Evolutionary conservation across 2,888 invertebrate species (phyloP).

Genomic region (Ischnus inquisitorius): DNA sequence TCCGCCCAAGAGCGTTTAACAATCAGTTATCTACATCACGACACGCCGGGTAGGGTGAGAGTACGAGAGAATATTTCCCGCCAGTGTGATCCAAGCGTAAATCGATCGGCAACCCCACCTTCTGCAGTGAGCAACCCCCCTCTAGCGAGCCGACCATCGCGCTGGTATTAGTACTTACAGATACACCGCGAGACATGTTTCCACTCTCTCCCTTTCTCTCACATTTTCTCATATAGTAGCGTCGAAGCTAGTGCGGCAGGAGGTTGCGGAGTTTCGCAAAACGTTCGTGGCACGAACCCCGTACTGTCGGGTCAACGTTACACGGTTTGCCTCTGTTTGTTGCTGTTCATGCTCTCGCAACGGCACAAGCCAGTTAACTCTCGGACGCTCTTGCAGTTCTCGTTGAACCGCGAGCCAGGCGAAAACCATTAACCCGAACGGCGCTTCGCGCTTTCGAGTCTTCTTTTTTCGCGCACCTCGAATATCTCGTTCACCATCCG

Average conservation of each 20-base stretch:
- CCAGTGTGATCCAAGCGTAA: slow-evolving; percentile 48
- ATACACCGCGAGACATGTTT: slow-evolving; percentile 12
- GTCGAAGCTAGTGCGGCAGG: slow-evolving; percentile 60
- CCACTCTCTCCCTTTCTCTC: slow-evolving; percentile 5
- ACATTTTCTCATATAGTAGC: slow-evolving; percentile 20
- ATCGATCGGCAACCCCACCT: slow-evolving; percentile 55
- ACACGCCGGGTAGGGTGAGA: neutral
- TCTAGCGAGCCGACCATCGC: slow-evolving; percentile 14
- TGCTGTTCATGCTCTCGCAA: slow-evolving; percentile 18
- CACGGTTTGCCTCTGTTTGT: slow-evolving; percentile 37
- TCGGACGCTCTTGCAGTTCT: slow-evolving; percentile 49
- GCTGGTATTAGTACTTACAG: slow-evolving; percentile 19
- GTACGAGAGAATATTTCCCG: slow-evolving; percentile 16
- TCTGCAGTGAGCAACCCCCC: slow-evolving; percentile 15
- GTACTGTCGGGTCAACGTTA: slow-evolving; percentile 68
- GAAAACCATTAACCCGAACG: slow-evolving; percentile 29
- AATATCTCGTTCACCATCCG: neutral
- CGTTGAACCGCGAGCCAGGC: slow-evolving; percentile 56
- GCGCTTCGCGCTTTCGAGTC: slow-evolving; percentile 1
- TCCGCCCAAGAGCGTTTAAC: neutral
- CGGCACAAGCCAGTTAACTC: slow-evolving; percentile 31
- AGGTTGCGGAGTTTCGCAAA: slow-evolving; percentile 65
- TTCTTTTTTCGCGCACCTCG: neutral
- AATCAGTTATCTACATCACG: neutral
- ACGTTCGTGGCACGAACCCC: slow-evolving; percentile 57